Conservation (phyloP, 2,797 vertebrate species). For the Coilia nasus region DNA sequence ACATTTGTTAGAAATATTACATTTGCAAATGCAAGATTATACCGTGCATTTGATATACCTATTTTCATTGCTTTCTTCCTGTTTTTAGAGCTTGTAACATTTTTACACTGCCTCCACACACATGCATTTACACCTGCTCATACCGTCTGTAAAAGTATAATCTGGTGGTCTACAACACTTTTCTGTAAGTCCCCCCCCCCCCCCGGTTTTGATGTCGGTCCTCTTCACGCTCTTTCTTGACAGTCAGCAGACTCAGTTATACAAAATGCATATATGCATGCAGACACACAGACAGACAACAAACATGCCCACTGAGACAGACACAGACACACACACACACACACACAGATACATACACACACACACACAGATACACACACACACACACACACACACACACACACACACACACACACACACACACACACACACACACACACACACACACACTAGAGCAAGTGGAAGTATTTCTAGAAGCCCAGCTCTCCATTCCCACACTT, state of each 20-base stretch:
- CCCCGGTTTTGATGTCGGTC: no score
- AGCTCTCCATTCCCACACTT: neutral
- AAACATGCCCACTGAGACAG: neutral
- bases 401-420: slow-evolving; percentile 2
- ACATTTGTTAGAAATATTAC: no score
- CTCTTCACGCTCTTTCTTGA: neutral
- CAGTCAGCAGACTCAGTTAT: neutral
- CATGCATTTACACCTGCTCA: no score
- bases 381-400: neutral
- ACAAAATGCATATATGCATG: neutral
- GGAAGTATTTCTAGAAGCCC: neutral
- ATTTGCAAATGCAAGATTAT: no score
- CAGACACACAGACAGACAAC: neutral
- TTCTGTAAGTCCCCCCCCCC: no score
- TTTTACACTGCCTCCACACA: neutral
- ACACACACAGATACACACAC: neutral
- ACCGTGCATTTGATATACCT: neutral
- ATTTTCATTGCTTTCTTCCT: neutral
- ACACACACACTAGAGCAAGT: neutral
- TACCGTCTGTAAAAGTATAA: no score
- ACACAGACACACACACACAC: no score
- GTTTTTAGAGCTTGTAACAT: neutral
- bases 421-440: neutral
- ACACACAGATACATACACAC: neutral
- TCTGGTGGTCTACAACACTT: no score